Evolutionary conservation across 2,888 invertebrate genomes (phyloP), one percentile per base, ranked within the genome.

Genomic region (Norana najaformis): DNA sequence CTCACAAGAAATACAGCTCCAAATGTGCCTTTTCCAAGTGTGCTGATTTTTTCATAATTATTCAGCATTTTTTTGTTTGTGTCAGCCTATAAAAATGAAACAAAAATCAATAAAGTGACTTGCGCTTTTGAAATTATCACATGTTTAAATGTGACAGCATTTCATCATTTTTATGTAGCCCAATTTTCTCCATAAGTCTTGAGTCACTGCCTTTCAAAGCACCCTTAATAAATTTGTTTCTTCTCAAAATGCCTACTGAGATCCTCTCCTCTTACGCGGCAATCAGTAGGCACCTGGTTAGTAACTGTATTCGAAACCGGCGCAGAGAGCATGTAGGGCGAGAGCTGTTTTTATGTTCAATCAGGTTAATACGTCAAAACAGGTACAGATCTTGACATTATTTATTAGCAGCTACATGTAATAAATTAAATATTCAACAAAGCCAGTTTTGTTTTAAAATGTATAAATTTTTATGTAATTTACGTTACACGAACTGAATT

Each of bases 1-100:
- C 93, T 92, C 18, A 94, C 94, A n/a, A 94, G 92, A 91, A 93
- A 94, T 6, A 94, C 94, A 47, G 93, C 92, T 23, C 94, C 94
- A 93, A 94, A 94, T 6, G 93, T 93, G 89, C 94, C 94, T 88
- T 93, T 92, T 0, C 94, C 94, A 8, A 94, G 91, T 69, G 91
- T 92, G 69, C 93, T 92, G 13, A 94, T 91, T 20, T 91, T 93
- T 18, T 89, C 88, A 90, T 91, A 92, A 35, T 90, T 88, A 69
- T 91, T 90, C 91, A 92, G 37, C 85, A 85, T 85, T 3, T 85
- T 3, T 35, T 23, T 16, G 13, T 85, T 37, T 85, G 35, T 16
- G 20, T 13, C 85, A 5, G 85, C 36, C 85, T 85, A 37, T 30
- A 36, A 23, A 85, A 85, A 85, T 85, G 36, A 18, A 36, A 83